Evolutionary conservation across 1,140 invertebrate genomes (phyloP).

Genomic region (Drosophila ercepeae): DNA sequence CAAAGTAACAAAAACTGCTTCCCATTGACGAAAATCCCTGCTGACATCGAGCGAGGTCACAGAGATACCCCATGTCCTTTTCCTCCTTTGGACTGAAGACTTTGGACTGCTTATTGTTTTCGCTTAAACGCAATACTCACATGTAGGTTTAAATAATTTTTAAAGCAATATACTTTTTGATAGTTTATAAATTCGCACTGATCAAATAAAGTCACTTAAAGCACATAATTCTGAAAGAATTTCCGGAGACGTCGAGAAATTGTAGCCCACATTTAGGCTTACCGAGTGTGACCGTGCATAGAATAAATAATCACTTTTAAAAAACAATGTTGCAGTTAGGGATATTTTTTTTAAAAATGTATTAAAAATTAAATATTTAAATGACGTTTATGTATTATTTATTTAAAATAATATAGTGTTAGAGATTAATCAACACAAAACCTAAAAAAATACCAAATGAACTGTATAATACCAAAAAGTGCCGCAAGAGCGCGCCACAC

Average conservation of each 20-base stretch:
- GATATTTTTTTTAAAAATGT: too few species aligned
- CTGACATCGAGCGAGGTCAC: conserved; percentile 75
- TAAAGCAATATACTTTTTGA: background rate
- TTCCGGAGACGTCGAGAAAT: conserved; percentile 19
- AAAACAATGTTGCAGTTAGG: too few species aligned
- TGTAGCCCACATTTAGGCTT: conserved; percentile 11
- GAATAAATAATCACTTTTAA: too few species aligned
- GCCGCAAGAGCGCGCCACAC: conserved; percentile 4
- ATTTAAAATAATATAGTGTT: background rate
- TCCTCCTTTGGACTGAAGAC: background rate
- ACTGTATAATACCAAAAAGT: background rate
- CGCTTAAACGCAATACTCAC: conserved; percentile 72
- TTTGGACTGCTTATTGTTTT: background rate
- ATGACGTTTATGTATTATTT: too few species aligned
- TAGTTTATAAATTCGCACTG: conserved; percentile 23
- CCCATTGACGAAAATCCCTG: conserved; percentile 70
- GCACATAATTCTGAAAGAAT: conserved; percentile 16
- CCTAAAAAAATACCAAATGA: background rate
- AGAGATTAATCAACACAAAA: background rate
- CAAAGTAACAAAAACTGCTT: conserved; percentile 33
- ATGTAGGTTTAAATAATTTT: background rate
- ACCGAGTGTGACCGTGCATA: conserved; percentile 7
- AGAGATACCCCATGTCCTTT: background rate
- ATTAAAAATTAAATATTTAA: too few species aligned
- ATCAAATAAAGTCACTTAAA: conserved; percentile 1